phyloP scores from a whole-genome alignment of 1,140 invertebrate species.

The Solen grandis region DNA sequence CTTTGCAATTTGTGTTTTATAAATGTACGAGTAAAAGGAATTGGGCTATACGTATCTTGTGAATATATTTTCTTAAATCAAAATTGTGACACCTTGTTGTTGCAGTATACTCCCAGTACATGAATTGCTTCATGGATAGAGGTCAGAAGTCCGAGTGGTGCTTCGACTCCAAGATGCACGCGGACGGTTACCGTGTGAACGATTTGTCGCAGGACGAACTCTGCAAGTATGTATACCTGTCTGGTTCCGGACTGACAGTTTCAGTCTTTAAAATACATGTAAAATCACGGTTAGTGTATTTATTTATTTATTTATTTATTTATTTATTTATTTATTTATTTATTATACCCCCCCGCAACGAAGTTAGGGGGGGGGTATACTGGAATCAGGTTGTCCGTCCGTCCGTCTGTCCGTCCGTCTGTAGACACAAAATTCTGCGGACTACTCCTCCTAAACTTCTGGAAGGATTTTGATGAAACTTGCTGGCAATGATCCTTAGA shows the following conservation, averaged over 20 bases:
- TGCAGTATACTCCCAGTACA: constrained; percentile 34
- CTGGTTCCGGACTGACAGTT: neutral
- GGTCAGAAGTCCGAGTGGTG: constrained; percentile 26
- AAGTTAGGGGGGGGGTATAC: no score
- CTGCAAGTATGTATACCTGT: constrained; percentile 34
- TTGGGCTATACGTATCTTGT: neutral
- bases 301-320: neutral
- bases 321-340: no score
- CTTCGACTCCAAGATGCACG: constrained; percentile 12
- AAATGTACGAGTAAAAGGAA: neutral
- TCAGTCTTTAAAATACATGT: neutral
- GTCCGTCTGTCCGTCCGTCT: no score
- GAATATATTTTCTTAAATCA: neutral
- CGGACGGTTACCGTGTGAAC: constrained; percentile 4
- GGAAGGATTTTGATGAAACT: no score
- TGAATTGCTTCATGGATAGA: constrained; percentile 9
- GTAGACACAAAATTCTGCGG: no score
- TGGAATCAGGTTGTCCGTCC: no score
- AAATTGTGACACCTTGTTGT: neutral
- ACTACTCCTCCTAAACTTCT: no score
- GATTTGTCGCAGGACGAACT: constrained; percentile 2
- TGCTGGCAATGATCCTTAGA: no score
- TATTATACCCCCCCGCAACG: no score
- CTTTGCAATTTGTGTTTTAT: no score
- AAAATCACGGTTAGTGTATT: no score